Percentiles rank a stretch among this genome's conserved stretches.
These are phyloP conservation scores for Poecile montanus DNA, from an alignment of 2,797 vertebrate species.

Conservation along the genomic window DNA sequence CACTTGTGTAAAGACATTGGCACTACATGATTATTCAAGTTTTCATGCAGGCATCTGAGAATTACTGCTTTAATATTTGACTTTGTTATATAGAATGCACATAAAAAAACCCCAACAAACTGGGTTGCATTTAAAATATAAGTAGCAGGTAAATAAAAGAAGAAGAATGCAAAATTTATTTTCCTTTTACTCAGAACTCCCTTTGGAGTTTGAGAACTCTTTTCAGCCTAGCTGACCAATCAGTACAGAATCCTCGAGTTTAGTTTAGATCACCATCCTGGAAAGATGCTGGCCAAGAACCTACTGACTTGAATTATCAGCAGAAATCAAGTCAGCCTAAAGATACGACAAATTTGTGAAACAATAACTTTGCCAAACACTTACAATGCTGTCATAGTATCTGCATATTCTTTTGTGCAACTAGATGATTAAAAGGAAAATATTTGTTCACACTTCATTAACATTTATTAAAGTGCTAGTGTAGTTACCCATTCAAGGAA, in stretches of 20 bases:
- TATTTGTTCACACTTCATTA: conserved; percentile 57
- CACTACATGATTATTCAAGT: neutral
- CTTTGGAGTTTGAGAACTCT: neutral
- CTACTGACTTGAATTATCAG: conserved; percentile 8
- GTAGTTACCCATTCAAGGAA: conserved; percentile 5
- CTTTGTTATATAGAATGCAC: neutral
- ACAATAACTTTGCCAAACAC: conserved; percentile 6
- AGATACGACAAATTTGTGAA: conserved; percentile 11
- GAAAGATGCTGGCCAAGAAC: neutral
- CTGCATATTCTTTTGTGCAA: conserved; percentile 36
- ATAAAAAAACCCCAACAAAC: neutral
- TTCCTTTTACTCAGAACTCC: neutral
- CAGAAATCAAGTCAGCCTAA: conserved; percentile 26
- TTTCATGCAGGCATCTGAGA: neutral
- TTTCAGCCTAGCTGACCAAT: neutral
- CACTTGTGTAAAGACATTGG: neutral
- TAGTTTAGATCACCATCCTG: neutral
- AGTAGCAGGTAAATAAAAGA: neutral
- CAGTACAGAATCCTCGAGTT: neutral
- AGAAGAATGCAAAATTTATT: neutral
- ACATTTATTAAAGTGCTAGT: conserved; percentile 40
- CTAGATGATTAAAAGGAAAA: conserved; percentile 49
- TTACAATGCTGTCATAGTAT: conserved; percentile 7
- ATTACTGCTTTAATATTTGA: neutral
- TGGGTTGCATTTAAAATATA: neutral